These are phyloP conservation scores for Drosophila sp. DNA, from an alignment of 1,140 invertebrate species.

Conservation along the genomic window DNA sequence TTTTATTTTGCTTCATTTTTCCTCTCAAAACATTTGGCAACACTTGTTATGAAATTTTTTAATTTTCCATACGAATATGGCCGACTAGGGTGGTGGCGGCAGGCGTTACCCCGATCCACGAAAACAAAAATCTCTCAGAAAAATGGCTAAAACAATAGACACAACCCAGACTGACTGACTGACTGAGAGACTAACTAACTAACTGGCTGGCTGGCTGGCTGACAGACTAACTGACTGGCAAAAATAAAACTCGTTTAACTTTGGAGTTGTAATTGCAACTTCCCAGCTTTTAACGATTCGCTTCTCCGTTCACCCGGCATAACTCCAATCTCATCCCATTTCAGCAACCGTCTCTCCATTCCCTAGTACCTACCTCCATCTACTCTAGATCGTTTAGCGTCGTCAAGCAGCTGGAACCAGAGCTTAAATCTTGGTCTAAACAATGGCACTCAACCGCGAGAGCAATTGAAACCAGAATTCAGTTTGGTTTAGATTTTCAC, in stretches of 20 bases:
- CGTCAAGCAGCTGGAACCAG: conserved; percentile 75
- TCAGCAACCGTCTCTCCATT: background rate
- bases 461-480: conserved; percentile 81
- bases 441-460: conserved; percentile 76
- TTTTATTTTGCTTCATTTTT: conserved; percentile 4
- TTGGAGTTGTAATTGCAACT: conserved; percentile 46
- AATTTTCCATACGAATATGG: conserved; percentile 47
- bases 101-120: conserved; percentile 53
- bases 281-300: conserved; percentile 8
- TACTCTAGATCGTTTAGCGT: conserved; percentile 51
- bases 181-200: conserved; percentile 19
- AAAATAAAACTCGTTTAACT: conserved; percentile 64
- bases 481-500: conserved; percentile 78
- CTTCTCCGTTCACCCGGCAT: background rate
- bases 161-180: conserved; percentile 40
- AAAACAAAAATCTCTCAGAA: conserved; percentile 56
- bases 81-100: background rate
- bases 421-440: conserved; percentile 58
- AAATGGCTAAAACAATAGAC: conserved; percentile 60
- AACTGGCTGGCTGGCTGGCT: conserved; percentile 35
- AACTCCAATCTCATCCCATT: background rate
- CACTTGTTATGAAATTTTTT: conserved; percentile 78
- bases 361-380: background rate
- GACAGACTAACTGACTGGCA: conserved; percentile 63
- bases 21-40: conserved; percentile 59